Evolutionary conservation across 1,140 invertebrate genomes (phyloP).

Genomic region (Meloidogyne hapla): DNA sequence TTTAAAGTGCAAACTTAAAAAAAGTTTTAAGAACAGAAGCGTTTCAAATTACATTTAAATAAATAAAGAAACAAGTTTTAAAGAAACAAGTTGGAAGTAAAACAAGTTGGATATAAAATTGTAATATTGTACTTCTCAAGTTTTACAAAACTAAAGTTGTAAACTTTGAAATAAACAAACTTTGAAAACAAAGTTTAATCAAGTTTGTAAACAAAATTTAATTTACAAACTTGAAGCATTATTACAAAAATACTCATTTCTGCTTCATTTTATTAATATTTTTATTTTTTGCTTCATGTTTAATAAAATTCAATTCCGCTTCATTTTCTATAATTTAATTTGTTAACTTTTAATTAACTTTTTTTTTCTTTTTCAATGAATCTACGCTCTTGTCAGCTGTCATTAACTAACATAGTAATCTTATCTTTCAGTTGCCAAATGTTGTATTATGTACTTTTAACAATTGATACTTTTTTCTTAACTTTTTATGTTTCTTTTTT

Average conservation of each 20-base stretch:
- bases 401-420: not conserved
- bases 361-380: not conserved
- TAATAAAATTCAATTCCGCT: too few species aligned
- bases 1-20: not conserved
- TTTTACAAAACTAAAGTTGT: too few species aligned
- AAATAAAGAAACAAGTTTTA: too few species aligned
- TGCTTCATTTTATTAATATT: not conserved
- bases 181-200: too few species aligned
- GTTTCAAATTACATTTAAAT: too few species aligned
- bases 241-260: not conserved
- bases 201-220: too few species aligned
- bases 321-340: not conserved
- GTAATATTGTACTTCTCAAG: too few species aligned
- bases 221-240: too few species aligned
- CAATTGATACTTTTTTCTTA: not conserved
- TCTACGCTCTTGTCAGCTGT: slow-evolving; percentile 1
- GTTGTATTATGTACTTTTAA: not conserved
- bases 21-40: not conserved
- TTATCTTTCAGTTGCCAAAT: not conserved
- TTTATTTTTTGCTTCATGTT: too few species aligned
- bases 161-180: too few species aligned
- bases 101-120: too few species aligned
- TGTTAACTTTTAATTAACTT: not conserved
- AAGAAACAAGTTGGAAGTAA: too few species aligned
- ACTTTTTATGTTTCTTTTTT: not conserved